Evolutionary conservation across 1,140 invertebrate species (phyloP).

Genomic region (Nautilus pompilius): DNA sequence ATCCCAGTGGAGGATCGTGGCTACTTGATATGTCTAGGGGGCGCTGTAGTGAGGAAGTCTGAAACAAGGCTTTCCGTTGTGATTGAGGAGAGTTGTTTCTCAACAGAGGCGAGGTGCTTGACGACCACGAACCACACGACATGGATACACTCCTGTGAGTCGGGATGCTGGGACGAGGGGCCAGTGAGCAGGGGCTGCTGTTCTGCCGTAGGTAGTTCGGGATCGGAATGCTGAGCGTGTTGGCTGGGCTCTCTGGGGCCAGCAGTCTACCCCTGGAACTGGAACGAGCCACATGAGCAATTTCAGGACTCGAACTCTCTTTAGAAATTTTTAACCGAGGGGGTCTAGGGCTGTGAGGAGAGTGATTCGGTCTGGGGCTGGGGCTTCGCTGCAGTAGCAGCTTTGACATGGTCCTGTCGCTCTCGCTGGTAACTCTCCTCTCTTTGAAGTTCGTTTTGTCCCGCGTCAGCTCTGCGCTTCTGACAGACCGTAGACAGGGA

Average conservation of each 20-base stretch:
- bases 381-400: constrained; percentile 13
- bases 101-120: constrained; percentile 19
- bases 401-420: constrained; percentile 7
- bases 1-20: background rate
- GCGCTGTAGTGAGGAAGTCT: constrained; percentile 17
- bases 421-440: constrained; percentile 10
- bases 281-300: constrained; percentile 12
- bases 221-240: constrained; percentile 33
- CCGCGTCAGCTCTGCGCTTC: constrained; percentile 27
- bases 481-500: constrained; percentile 19
- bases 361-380: constrained; percentile 13
- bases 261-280: constrained; percentile 11
- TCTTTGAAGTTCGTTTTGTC: constrained; percentile 12
- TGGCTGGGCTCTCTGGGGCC: constrained; percentile 23
- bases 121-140: constrained; percentile 23
- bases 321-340: constrained; percentile 21
- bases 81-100: constrained; percentile 9
- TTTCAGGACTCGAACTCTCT: constrained; percentile 21
- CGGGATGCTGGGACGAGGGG: constrained; percentile 21
- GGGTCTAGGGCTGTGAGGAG: constrained; percentile 10
- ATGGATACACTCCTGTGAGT: constrained; percentile 20
- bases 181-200: constrained; percentile 26
- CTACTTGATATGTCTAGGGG: constrained; percentile 10
- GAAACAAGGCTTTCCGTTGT: constrained; percentile 1
- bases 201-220: constrained; percentile 29